Conservation (phyloP, 2,888 invertebrate genomes). For the Stenichneumon culpator region DNA sequence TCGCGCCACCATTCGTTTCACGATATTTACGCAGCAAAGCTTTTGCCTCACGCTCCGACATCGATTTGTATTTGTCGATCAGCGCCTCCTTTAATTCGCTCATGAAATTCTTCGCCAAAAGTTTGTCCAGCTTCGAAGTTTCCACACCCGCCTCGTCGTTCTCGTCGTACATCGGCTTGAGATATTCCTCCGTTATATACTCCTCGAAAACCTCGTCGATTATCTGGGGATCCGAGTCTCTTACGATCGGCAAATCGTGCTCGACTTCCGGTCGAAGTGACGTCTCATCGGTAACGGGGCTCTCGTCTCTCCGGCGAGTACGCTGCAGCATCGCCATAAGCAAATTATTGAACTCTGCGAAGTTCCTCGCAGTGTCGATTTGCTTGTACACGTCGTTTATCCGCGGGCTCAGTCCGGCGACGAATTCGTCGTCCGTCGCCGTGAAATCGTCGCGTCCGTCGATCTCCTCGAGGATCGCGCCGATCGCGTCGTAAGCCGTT, state of each 20-base stretch:
- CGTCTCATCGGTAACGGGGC: slow-evolving; percentile 7
- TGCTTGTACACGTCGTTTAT: slow-evolving; percentile 76
- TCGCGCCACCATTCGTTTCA: slow-evolving; percentile 45
- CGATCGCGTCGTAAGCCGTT: slow-evolving; percentile 76
- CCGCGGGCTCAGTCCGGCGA: slow-evolving; percentile 67
- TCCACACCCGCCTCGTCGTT: slow-evolving; percentile 70
- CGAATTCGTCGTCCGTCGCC: slow-evolving; percentile 51
- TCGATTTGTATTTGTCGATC: slow-evolving; percentile 80
- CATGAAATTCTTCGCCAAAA: slow-evolving; percentile 81
- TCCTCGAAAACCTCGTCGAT: slow-evolving; percentile 84
- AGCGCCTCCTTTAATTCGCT: slow-evolving; percentile 82
- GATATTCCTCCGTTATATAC: slow-evolving; percentile 81
- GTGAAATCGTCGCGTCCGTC: slow-evolving; percentile 72
- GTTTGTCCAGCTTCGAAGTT: slow-evolving; percentile 77
- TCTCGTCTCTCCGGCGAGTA: neutral
- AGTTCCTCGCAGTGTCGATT: slow-evolving; percentile 79
- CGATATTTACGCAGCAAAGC: slow-evolving; percentile 80
- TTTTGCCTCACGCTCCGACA: slow-evolving; percentile 81
- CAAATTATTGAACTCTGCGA: slow-evolving; percentile 79
- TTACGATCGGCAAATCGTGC: slow-evolving; percentile 63
- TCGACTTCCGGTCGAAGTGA: slow-evolving; percentile 18
- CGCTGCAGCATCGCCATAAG: slow-evolving; percentile 71
- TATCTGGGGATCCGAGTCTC: slow-evolving; percentile 78
- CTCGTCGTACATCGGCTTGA: slow-evolving; percentile 78
- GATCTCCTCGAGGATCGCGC: slow-evolving; percentile 77